These are phyloP conservation scores for Eriocheir sinensis DNA, from an alignment of 1,140 invertebrate genomes.

Conservation along the genomic window DNA sequence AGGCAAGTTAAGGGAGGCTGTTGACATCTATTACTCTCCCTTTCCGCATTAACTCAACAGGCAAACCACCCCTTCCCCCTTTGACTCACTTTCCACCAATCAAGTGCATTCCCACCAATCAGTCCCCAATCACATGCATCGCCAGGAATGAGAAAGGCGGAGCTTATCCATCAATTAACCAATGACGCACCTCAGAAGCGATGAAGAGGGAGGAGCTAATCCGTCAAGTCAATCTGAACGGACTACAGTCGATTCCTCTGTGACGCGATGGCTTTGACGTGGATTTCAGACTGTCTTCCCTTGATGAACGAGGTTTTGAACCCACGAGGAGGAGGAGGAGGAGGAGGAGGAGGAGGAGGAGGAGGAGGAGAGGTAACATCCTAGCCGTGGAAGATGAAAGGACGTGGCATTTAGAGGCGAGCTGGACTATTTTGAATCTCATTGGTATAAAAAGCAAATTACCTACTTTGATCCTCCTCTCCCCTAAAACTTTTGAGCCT, in stretches of 20 bases:
- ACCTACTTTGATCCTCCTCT: constrained; percentile 23
- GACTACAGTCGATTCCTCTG: background rate
- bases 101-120: too few species aligned
- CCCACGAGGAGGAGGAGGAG: background rate
- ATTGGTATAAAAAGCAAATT: constrained; percentile 26
- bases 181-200: background rate
- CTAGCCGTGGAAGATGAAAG: background rate
- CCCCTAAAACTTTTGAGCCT: background rate
- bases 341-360: background rate
- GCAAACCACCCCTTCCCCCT: too few species aligned
- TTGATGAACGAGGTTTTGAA: background rate
- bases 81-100: too few species aligned
- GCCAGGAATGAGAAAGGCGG: background rate
- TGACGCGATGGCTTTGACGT: background rate
- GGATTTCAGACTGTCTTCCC: background rate
- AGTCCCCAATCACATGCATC: background rate
- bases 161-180: background rate
- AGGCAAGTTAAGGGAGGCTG: background rate
- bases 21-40: too few species aligned
- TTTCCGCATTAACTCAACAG: too few species aligned
- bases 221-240: background rate
- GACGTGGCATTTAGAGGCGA: background rate
- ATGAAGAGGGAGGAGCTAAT: background rate
- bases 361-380: background rate
- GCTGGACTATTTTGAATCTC: constrained; percentile 15